phyloP scores from a whole-genome alignment of 2,888 invertebrate species.

The Drosophila cracens region DNA sequence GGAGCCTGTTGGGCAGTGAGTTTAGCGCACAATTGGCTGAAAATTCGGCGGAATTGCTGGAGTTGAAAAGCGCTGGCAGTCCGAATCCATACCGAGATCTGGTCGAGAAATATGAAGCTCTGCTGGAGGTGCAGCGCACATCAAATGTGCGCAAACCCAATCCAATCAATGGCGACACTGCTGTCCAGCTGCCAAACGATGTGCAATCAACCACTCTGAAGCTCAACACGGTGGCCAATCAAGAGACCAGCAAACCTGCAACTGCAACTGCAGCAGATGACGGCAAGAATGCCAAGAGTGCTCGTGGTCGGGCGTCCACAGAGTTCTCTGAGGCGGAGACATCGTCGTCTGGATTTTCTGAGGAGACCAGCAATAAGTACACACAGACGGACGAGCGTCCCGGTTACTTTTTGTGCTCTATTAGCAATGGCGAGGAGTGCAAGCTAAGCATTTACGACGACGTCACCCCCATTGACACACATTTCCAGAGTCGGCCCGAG shows the following conservation, averaged over 20 bases:
- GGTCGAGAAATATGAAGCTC: constrained; percentile 94
- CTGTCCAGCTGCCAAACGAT: constrained; percentile 87
- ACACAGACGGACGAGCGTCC: constrained; percentile 93
- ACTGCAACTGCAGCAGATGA: constrained; percentile 38
- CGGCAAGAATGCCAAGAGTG: constrained; percentile 43
- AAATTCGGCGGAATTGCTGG: constrained; percentile 81
- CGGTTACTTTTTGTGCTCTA: constrained; percentile 93
- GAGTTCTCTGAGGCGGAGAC: constrained; percentile 95
- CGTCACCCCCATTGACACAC: constrained; percentile 91
- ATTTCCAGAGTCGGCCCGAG: constrained; percentile 93
- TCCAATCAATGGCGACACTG: constrained; percentile 50
- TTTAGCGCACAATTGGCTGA: constrained; percentile 66
- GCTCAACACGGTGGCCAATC: background rate
- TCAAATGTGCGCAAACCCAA: constrained; percentile 86
- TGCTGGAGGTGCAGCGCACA: constrained; percentile 90
- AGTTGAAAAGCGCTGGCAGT: constrained; percentile 67
- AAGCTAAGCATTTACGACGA: constrained; percentile 94
- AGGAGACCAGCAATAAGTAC: constrained; percentile 92
- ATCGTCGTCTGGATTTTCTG: constrained; percentile 93
- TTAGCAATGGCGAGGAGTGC: constrained; percentile 94
- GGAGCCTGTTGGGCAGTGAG: constrained; percentile 86
- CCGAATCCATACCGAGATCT: constrained; percentile 91
- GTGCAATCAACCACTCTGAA: constrained; percentile 87
- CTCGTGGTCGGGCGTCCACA: constrained; percentile 89
- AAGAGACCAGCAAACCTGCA: constrained; percentile 21